Percentiles rank a stretch among this genome's conserved stretches.
These are phyloP conservation scores for Drosophila mauritiana DNA, from an alignment of 1,140 invertebrate genomes.

Conservation along the genomic window DNA sequence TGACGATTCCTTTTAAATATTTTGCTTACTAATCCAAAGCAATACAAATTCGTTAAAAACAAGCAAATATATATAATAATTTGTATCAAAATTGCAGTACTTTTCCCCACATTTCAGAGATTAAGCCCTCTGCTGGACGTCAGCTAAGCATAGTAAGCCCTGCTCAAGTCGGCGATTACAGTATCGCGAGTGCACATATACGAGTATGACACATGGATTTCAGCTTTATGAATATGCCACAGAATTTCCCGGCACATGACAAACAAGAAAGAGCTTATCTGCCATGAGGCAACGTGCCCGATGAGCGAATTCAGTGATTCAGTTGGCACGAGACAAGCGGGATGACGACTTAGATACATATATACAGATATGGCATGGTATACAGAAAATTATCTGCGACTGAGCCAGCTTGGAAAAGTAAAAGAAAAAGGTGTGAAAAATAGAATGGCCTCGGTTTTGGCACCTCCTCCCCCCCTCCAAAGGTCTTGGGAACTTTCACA, in stretches of 20 bases:
- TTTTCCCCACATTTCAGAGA: background rate
- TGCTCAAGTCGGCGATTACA: slow-evolving; percentile 20
- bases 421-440: slow-evolving; percentile 67
- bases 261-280: slow-evolving; percentile 41
- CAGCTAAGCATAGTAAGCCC: slow-evolving; percentile 22
- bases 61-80: background rate
- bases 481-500: slow-evolving; percentile 58
- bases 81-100: background rate
- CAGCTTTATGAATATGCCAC: slow-evolving; percentile 26
- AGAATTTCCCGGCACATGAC: slow-evolving; percentile 45
- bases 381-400: background rate
- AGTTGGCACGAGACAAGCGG: slow-evolving; percentile 38
- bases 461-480: slow-evolving; percentile 1
- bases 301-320: slow-evolving; percentile 44
- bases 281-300: slow-evolving; percentile 32
- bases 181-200: background rate
- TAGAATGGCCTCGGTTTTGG: slow-evolving; percentile 49
- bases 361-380: background rate
- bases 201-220: slow-evolving; percentile 34
- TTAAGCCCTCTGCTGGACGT: slow-evolving; percentile 1
- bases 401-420: slow-evolving; percentile 39
- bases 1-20: too few species aligned
- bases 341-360: slow-evolving; percentile 3
- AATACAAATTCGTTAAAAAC: background rate
- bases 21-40: too few species aligned